A percentile compares a stretch with the other conserved stretches of the same genome.
These are phyloP conservation scores for Alethe castanea DNA, from an alignment of 2,113 vertebrate species.

Conservation along the genomic window DNA sequence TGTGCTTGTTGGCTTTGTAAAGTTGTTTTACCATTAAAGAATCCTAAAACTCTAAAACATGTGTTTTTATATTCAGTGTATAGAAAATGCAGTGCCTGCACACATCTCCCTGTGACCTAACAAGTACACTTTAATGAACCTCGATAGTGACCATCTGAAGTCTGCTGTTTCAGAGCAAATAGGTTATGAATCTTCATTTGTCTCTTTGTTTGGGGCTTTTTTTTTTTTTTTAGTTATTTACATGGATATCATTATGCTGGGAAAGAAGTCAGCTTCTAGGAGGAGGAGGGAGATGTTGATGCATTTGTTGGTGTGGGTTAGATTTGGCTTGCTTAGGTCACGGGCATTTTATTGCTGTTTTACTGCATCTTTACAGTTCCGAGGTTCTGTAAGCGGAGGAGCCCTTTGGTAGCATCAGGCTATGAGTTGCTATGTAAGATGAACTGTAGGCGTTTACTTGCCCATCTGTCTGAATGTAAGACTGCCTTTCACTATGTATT, in stretches of 20 bases:
- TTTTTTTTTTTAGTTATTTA: neutral
- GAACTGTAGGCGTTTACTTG: slow-evolving; percentile 16
- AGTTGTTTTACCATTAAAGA: neutral
- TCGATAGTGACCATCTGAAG: neutral
- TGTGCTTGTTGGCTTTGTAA: neutral
- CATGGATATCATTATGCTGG: neutral
- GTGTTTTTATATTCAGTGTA: neutral
- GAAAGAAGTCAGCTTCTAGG: neutral
- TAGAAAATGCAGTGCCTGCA: neutral
- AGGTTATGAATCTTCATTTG: neutral
- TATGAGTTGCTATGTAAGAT: slow-evolving; percentile 19
- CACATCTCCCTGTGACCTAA: neutral
- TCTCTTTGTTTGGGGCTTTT: neutral
- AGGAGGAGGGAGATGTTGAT: neutral
- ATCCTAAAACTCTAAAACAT: neutral
- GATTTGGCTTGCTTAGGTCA: neutral
- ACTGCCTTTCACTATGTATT: neutral
- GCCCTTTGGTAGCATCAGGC: slow-evolving; percentile 13
- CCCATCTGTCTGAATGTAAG: neutral
- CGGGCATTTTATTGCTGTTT: neutral
- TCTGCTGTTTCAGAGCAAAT: neutral
- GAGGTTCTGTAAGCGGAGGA: slow-evolving; percentile 1
- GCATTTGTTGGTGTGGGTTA: neutral
- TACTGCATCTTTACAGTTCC: slow-evolving; percentile 22
- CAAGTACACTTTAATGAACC: neutral